Evolutionary conservation across 2,797 vertebrate genomes (phyloP), one percentile per base, ranked within the genome.

Genomic region (Lacerta viridis): DNA sequence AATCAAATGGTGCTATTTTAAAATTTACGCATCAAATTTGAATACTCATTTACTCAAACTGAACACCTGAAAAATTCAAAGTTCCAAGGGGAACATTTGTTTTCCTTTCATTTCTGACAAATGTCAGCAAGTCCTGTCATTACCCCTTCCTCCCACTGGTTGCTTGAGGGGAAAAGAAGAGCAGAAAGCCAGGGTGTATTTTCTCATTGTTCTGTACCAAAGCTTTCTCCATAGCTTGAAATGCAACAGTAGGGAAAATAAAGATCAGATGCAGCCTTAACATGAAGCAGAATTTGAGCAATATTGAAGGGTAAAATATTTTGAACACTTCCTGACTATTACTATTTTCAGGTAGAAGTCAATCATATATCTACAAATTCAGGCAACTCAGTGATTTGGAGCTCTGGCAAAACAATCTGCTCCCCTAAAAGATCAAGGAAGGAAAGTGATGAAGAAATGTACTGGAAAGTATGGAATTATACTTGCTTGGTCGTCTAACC

Each of bases 31-130:
- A 86, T 89, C 72, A 76, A 89, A 76, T 85, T 83, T 89, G 43
- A 89, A 81, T 86, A 76, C 61, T 86, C 88, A 69, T 89, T 89
- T 89, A 77, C 59, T 69, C 36, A 27, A 61, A 80, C 33, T 18
- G 79, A 89, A 81, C 78, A 86, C 33, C 55, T 86, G 83, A 86
- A 82, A 55, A 68, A 81, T 75, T 89, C 88, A 85, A 81, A 89
- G 59, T 86, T 89, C 72, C n/a, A 55, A 41, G 36, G 71, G 18
- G 55, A 75, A 50, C 43, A 55, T 69, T 86, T 69, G 43, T 33
- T 66, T 69, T 55, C 55, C 33, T 33, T 89, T 61, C 29, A 41
- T 69, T 85, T 75, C 23, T 81, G 72, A 69, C 72, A 75, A 77
- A 68, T 85, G 82, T 39, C 36, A 43, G 50, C 61, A 81, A 79